Evolutionary conservation across 2,888 invertebrate species (phyloP), one percentile per base, ranked within the genome.

Genomic region (Oxyteleia sp.): DNA sequence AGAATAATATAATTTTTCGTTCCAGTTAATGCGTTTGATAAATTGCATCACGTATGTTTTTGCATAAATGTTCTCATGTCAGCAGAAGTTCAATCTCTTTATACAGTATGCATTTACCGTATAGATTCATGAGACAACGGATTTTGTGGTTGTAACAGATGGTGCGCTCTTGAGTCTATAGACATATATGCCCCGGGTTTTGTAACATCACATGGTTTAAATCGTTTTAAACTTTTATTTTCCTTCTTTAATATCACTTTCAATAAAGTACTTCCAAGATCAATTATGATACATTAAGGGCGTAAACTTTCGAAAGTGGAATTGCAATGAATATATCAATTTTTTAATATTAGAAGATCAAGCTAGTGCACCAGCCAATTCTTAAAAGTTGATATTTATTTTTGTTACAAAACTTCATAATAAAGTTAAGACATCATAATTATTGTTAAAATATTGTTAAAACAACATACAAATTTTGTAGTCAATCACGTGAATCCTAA

Each of bases 111-210:
- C 53, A 51, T 53, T 47, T 41, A 41, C 53, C 41, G 53, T 41
- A 53, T 41, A 49, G 53, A 53, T 68, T 68, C 43, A 53, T 53
- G 53, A 68, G 41, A 68, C 68, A 68, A 68, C 68, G 35, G 35
- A 68, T 68, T 66, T 68, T 53, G 68, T 43, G 53, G 68, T 41
- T 23, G 68, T 18, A 68, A 41, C 68, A 68, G 53, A 53, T 53
- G 68, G 68, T 53, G 68, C 68, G 15, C 53, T 41, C 53, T 41
- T 41, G 68, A 51, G 16, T 53, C 32, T 53, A 53, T 13, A 53
- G 11, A 53, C 16, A 53, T 53, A 38, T 53, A 23, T 41, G 35
- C 23, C 38, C 49, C 38, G 23, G 38, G 15, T 26, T 38, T 16
- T 64, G 13, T 49, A 41, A 38, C 51, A 66, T 66, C 38, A 41